phyloP scores from a whole-genome alignment of 1,140 invertebrate genomes.

The Brachionus koreanus region DNA sequence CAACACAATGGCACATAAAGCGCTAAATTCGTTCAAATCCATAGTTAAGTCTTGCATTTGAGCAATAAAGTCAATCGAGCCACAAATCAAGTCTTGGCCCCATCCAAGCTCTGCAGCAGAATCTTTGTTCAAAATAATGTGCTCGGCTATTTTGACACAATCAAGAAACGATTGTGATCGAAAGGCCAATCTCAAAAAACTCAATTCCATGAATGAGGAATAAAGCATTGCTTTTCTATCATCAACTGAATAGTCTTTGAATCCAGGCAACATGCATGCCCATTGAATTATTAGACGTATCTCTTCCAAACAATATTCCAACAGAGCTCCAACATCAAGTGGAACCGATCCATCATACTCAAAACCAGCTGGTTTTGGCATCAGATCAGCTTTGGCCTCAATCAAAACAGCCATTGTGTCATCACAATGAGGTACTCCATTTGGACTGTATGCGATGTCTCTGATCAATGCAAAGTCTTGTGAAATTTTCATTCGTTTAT shows the following conservation, averaged over 20 bases:
- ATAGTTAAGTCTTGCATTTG: constrained; percentile 42
- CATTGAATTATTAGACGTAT: constrained; percentile 39
- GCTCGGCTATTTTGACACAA: constrained; percentile 43
- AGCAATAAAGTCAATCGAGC: constrained; percentile 43
- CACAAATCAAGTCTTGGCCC: constrained; percentile 42
- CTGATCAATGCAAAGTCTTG: constrained; percentile 35
- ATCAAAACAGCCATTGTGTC: constrained; percentile 36
- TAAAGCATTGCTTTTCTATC: constrained; percentile 42
- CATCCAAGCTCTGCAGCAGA: constrained; percentile 34
- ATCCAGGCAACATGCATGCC: constrained; percentile 18
- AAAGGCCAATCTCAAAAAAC: constrained; percentile 35
- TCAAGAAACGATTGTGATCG: constrained; percentile 40
- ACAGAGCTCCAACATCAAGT: constrained; percentile 16
- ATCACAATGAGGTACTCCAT: constrained; percentile 44
- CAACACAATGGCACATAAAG: constrained; percentile 41
- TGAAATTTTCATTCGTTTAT: constrained; percentile 33
- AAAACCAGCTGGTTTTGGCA: constrained; percentile 33
- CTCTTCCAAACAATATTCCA: constrained; percentile 42
- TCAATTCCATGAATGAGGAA: constrained; percentile 41
- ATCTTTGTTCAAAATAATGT: constrained; percentile 41
- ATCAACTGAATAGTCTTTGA: constrained; percentile 26
- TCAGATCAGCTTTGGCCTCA: constrained; percentile 42
- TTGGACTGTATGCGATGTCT: constrained; percentile 37
- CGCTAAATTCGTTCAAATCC: constrained; percentile 41
- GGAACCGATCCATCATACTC: constrained; percentile 36